Base-by-base conservation (phyloP, 2,113 vertebrate genomes). In the Caranx ignobilis region DNA sequence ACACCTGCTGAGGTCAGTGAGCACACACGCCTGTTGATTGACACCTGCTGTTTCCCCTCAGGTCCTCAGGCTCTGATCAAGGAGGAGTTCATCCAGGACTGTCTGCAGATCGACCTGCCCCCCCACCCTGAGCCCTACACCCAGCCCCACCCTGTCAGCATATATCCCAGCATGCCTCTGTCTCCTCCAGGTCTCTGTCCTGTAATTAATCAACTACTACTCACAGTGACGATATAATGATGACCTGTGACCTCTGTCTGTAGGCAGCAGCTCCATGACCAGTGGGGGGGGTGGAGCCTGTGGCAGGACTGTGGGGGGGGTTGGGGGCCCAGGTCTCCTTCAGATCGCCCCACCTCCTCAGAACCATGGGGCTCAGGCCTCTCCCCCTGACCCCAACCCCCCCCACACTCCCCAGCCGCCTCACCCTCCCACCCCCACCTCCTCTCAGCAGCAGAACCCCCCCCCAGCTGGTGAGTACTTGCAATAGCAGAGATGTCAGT, bases 11-110 rank as follows among this genome's bases (percentile, higher is more conserved):
- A 26, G 26, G 26, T 26, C 26, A 26, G 26, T 26, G 1, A 26
- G 26, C 26, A 26, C 26, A 11, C 9, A 13, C 43, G 2, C 5
- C 48, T 52, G 48, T 8, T n/a, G 18, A 6, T n/a, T 52, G 18
- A 19, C 47, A 19, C 4, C 50, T 54, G 2, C 32, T 63, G 59
- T 66, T 32, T 54, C 69, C 73, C 11, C 32, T 52, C 71, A 94
- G 77, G 78, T 35, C 81, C 87, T 69, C 75, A 92, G 67, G 71
- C 89, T 13, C 60, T 90, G 6, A 93, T 96, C 35, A 96, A 96
- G 81, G 94, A 96, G 77, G 94, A 95, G 80, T 93, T 90, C 75
- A 67, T 92, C 56, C 92, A 91, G 59, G 94, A 94, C 83, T 95
- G 93, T 52, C 83, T 92, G 45, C 93, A 95, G 85, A 84, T 93